Evolutionary conservation across 2,888 invertebrate genomes (phyloP).

Genomic region (Rapana venosa): DNA sequence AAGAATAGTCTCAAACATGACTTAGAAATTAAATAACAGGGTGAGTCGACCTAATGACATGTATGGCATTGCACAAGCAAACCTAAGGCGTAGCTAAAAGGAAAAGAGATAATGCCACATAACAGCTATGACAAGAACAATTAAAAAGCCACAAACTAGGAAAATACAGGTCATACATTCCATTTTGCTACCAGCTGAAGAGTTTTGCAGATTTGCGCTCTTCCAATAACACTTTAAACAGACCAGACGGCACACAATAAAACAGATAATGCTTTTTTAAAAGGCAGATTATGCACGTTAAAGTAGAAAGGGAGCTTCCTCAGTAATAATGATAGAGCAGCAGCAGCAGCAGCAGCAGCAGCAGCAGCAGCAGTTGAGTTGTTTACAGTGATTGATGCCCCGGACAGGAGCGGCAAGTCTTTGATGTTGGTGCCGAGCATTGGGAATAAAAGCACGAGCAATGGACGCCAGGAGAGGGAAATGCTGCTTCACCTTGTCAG

Average conservation of each 20-base stretch:
- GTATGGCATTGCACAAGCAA: too few relatives aligned
- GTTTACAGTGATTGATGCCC: constrained; percentile 22
- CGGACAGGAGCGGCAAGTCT: background rate
- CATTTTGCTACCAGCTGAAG: too few relatives aligned
- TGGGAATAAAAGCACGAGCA: background rate
- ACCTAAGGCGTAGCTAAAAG: too few relatives aligned
- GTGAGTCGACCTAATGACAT: too few relatives aligned
- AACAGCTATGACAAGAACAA: too few relatives aligned
- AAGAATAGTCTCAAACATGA: too few relatives aligned
- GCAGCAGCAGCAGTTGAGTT: background rate
- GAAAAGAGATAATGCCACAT: too few relatives aligned
- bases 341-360: background rate
- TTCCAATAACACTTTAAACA: background rate
- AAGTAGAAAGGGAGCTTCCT: background rate
- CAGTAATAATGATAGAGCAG: background rate
- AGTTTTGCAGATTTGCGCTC: too few relatives aligned
- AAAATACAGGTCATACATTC: too few relatives aligned
- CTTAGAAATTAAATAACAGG: too few relatives aligned
- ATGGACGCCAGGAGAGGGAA: background rate
- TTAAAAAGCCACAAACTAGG: too few relatives aligned
- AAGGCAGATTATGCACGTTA: too few relatives aligned
- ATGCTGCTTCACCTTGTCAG: constrained; percentile 13
- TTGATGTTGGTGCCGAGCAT: constrained; percentile 19
- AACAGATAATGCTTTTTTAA: background rate
- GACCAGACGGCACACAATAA: background rate